Evolutionary conservation across 2,113 vertebrate species (phyloP), one percentile per base, ranked within the genome.

Genomic region (Callipepla squamata): DNA sequence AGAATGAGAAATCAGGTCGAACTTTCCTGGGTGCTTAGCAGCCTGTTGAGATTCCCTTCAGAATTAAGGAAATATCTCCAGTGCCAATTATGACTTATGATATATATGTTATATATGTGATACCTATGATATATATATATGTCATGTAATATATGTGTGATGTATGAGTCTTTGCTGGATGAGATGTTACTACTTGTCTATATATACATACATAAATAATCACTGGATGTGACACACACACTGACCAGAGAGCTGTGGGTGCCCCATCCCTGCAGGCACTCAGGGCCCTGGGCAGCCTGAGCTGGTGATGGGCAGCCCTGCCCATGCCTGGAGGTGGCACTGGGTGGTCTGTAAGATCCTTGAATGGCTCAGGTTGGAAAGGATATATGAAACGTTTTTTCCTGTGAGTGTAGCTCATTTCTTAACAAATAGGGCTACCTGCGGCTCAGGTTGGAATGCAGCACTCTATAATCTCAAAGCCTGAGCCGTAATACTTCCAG

Each of bases 381-480:
- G 40, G 40, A 40, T 40, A 40, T 40, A 40, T 40, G 5, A 40
- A 40, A 40, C 12, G 12, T 40, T 83, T 72, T 72, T 28, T 10
- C 79, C 21, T 9, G 18, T 62, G 34, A 68, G 18, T 45, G 26
- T 15, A 21, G 82, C 84, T 94, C 87, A 44, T 67, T 89, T 47
- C 61, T 92, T 69, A 72, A 85, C 9, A 68, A 34, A n/a, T 61
- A 30, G 55, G 73, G 65, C 44, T 45, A 28, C 57, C 84, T 48
- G 16, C 26, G 44, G 80, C 81, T 32, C 7, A 45, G 38, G 57
- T 79, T 74, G 69, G 82, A 91, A 85, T 25, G n/a, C 68, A 76
- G 44, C 76, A 73, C 66, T 84, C 80, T 70, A 26, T 73, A 90
- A 67, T 81, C 82, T 61, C 72, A 84, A 47, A 84, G 85, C 80